These are phyloP conservation scores for Stichopus horrens DNA, from an alignment of 53 echinoderm and acorn worm genomes.

Conservation along the genomic window DNA sequence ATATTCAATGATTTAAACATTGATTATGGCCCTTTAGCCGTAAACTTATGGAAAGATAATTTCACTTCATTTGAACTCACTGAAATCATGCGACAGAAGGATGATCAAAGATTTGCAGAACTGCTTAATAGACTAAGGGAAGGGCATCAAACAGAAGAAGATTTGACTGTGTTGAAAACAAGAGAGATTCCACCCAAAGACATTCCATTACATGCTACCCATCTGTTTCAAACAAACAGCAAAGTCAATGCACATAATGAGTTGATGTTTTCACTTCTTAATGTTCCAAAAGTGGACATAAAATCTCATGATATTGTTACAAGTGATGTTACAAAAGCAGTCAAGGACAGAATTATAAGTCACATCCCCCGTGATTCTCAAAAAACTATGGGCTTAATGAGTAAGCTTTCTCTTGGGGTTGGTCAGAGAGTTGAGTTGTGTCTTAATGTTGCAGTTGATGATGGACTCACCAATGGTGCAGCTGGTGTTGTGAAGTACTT, in stretches of 20 bases:
- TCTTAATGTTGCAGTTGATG: slow-evolving; percentile 34
- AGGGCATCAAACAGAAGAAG: slow-evolving; percentile 34
- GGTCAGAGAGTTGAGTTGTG: slow-evolving; percentile 10
- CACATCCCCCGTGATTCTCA: background rate
- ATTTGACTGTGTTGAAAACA: background rate
- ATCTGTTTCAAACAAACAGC: background rate
- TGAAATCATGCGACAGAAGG: slow-evolving; percentile 41
- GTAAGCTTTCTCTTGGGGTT: background rate
- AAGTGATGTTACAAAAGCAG: background rate
- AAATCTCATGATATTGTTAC: background rate
- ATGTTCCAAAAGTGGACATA: background rate
- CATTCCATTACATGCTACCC: background rate
- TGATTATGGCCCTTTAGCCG: slow-evolving; percentile 47
- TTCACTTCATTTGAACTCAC: slow-evolving; percentile 15
- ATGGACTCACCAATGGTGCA: slow-evolving; percentile 50
- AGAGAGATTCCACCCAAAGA: background rate
- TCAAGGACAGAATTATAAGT: background rate
- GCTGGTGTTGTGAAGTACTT: slow-evolving; percentile 1
- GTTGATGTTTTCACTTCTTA: background rate
- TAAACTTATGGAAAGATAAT: slow-evolving; percentile 15
- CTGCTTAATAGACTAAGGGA: slow-evolving; percentile 14
- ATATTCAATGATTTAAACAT: slow-evolving; percentile 21
- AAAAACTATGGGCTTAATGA: background rate
- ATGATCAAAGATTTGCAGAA: slow-evolving; percentile 15
- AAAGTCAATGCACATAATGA: slow-evolving; percentile 15